phyloP scores from a whole-genome alignment of 1,140 invertebrate genomes.

The Aradophagus sp. region DNA sequence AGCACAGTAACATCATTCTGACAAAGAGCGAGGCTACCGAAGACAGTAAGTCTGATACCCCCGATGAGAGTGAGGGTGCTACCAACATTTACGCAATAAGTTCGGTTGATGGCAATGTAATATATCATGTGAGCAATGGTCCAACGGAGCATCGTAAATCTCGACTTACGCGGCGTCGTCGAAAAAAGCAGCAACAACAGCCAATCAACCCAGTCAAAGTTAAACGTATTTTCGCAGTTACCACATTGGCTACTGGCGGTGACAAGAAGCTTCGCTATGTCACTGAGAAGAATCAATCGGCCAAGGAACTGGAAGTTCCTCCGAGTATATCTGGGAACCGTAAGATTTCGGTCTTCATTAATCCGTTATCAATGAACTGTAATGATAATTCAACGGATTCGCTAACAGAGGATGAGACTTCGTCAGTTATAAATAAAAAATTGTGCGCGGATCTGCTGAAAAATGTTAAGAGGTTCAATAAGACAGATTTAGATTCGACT shows the following conservation, averaged over 20 bases:
- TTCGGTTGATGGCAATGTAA: slow-evolving; percentile 88
- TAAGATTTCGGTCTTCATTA: slow-evolving; percentile 77
- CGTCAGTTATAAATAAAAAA: slow-evolving; percentile 55
- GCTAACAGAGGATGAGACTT: slow-evolving; percentile 65
- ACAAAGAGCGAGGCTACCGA: slow-evolving; percentile 67
- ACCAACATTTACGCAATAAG: slow-evolving; percentile 90
- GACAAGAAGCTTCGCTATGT: slow-evolving; percentile 72
- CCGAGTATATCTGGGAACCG: slow-evolving; percentile 73
- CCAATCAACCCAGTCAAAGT: slow-evolving; percentile 72
- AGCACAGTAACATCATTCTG: slow-evolving; percentile 78
- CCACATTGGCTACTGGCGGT: slow-evolving; percentile 70
- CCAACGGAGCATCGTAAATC: slow-evolving; percentile 65
- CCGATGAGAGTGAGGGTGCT: slow-evolving; percentile 73
- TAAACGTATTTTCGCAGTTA: slow-evolving; percentile 74
- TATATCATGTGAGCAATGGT: slow-evolving; percentile 84
- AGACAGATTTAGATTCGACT: slow-evolving; percentile 64
- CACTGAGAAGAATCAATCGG: slow-evolving; percentile 75
- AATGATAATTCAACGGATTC: slow-evolving; percentile 69
- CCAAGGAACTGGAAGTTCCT: slow-evolving; percentile 76
- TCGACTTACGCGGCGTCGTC: slow-evolving; percentile 58
- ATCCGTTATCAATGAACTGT: slow-evolving; percentile 73
- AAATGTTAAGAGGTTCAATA: slow-evolving; percentile 70
- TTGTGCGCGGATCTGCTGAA: slow-evolving; percentile 62
- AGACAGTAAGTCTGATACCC: slow-evolving; percentile 66
- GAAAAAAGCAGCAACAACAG: slow-evolving; percentile 26